Evolutionary conservation across 2,888 invertebrate species (phyloP), one percentile per base, ranked within the genome.

Genomic region (Tenthredo livida): DNA sequence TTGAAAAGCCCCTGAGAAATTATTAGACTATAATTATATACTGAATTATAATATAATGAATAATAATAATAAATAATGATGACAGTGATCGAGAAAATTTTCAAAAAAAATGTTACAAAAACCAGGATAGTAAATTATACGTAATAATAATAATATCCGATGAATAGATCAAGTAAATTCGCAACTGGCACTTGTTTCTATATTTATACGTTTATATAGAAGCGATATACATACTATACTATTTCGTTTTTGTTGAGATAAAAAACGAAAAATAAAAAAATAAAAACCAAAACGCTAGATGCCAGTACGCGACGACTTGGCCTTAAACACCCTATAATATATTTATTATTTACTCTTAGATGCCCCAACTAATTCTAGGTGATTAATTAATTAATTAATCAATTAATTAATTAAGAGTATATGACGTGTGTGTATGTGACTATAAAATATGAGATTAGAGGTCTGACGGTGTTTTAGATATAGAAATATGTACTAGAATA

Each of bases 171-270:
- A 73, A 73, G 40, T 43, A 21, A 73, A 21, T 43, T 73, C n/a
- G 40, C 43, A 75, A 75, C 43, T 75, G 47, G 85, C 88, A 88
- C 86, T 86, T 88, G 88, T 91, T 90, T 91, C 89, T 90, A 90
- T 89, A 88, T 90, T 90, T 91, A 87, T 90, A 91, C 88, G 88
- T 90, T 91, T 88, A 86, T 87, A 88, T 84, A 40, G 85, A 87
- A 58, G 85, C 84, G 87, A 87, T 88, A n/a, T 67, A 73, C 12
- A 33, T 33, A 33, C 33, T 33, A 67, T 33, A 33, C 17, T 17
- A 67, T 29, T 67, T 67, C 4, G 33, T 43, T 73, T 73, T 10
- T n/a, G 15, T 73, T 25, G 7, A 37, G 0, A 33, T 33, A 33
- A 33, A 1, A 54, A 54, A 2, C 6, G 0, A 54, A 54, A 2